Percentiles rank a stretch among this genome's conserved stretches.
Conservation (phyloP, 2,888 invertebrate genomes). For the Palloptera scutellata region DNA sequence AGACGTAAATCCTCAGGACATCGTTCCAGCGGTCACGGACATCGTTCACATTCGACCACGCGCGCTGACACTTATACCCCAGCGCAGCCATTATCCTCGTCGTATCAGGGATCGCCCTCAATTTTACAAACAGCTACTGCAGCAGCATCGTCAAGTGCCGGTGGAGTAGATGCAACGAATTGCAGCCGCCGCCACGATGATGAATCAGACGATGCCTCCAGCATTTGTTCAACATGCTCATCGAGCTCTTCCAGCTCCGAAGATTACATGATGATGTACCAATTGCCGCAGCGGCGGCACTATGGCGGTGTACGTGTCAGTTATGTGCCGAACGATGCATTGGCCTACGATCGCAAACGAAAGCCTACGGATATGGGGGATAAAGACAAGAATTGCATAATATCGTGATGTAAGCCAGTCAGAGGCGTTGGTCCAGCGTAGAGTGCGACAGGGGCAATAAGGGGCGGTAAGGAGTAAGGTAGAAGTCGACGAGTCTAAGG, state of each 20-base stretch:
- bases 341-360: constrained; percentile 81
- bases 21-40: constrained; percentile 52
- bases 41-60: constrained; percentile 56
- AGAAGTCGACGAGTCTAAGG: background rate
- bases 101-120: constrained; percentile 57
- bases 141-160: constrained; percentile 38
- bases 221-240: constrained; percentile 90
- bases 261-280: constrained; percentile 87
- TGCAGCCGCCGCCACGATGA: constrained; percentile 43
- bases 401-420: constrained; percentile 75
- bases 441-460: constrained; percentile 26
- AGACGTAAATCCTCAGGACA: constrained; percentile 58
- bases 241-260: constrained; percentile 84
- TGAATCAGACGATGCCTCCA: constrained; percentile 76
- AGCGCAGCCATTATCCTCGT: constrained; percentile 58
- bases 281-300: constrained; percentile 81
- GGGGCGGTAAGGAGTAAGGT: constrained; percentile 17
- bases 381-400: constrained; percentile 83
- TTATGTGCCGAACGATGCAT: constrained; percentile 91
- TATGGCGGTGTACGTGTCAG: constrained; percentile 90
- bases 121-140: constrained; percentile 41
- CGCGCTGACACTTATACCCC: constrained; percentile 59
- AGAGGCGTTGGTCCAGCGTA: constrained; percentile 1
- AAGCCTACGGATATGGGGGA: constrained; percentile 65
- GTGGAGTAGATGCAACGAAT: constrained; percentile 35